Percentiles rank a stretch among this genome's conserved stretches.
phyloP scores from a whole-genome alignment of 2,113 vertebrate genomes.

The Galbula dea region DNA sequence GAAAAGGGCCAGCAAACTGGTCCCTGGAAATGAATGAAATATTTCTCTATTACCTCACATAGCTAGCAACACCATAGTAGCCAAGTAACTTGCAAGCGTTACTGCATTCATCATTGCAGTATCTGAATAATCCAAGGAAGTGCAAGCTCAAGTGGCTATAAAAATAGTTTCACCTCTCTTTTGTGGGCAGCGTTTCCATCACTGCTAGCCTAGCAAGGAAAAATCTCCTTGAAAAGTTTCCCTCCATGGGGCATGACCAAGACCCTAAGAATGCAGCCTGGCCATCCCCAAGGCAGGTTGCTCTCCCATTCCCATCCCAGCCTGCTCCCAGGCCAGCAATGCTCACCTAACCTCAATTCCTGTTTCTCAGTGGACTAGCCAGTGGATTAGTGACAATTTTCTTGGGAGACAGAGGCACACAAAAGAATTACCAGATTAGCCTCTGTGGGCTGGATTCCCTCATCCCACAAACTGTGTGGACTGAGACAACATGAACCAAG shows the following conservation, averaged over 20 bases:
- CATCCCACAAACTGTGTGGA: background rate
- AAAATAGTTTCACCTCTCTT: background rate
- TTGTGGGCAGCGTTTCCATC: background rate
- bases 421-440: background rate
- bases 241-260: accelerated
- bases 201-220: background rate
- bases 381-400: background rate
- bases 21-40: conserved; percentile 45
- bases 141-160: background rate
- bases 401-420: background rate
- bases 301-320: background rate
- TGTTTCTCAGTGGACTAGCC: background rate
- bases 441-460: background rate
- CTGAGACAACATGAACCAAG: background rate
- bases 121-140: background rate
- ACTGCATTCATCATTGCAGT: background rate
- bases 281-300: background rate
- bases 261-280: background rate
- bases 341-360: background rate
- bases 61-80: background rate
- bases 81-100: background rate
- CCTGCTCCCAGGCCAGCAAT: background rate
- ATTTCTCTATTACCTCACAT: conserved; percentile 43
- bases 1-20: background rate
- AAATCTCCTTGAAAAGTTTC: background rate